These are phyloP conservation scores for Phorcus lineatus DNA, from an alignment of 2,888 invertebrate species.

Conservation along the genomic window DNA sequence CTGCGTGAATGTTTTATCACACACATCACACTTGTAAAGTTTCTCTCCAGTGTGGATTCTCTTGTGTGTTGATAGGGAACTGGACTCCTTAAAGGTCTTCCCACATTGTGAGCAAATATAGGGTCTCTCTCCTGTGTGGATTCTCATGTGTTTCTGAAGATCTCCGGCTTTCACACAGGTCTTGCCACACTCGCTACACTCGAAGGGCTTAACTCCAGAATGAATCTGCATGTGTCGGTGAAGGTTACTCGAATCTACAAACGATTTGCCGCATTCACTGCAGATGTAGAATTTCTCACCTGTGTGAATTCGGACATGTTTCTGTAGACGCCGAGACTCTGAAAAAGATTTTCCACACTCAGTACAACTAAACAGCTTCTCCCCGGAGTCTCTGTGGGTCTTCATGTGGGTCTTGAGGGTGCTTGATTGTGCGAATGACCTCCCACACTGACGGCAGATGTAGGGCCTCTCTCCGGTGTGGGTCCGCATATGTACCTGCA, in stretches of 20 bases:
- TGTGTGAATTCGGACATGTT: not conserved
- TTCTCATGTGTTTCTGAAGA: not conserved
- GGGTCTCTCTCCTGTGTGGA: too few relatives aligned
- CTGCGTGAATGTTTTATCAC: too few relatives aligned
- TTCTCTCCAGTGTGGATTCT: too few relatives aligned
- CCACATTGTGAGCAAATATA: not conserved
- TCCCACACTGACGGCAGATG: not conserved
- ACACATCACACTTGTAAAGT: too few relatives aligned
- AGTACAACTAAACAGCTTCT: not conserved
- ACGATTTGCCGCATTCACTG: not conserved
- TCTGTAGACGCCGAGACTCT: not conserved
- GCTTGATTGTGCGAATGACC: not conserved
- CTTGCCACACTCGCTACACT: constrained; percentile 1
- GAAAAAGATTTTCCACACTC: not conserved
- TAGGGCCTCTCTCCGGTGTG: not conserved
- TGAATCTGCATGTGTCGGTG: not conserved
- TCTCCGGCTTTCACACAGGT: not conserved
- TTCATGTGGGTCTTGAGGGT: not conserved
- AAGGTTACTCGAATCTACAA: not conserved
- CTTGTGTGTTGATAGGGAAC: not conserved
- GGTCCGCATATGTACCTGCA: not conserved
- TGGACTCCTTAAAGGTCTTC: not conserved
- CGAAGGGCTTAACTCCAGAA: not conserved
- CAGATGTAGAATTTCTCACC: not conserved
- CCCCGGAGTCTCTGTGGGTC: not conserved